Percentiles rank a stretch among this genome's conserved stretches.
Evolutionary conservation across 2,888 invertebrate genomes (phyloP).

Genomic region (Petrolisthes cinctipes): DNA sequence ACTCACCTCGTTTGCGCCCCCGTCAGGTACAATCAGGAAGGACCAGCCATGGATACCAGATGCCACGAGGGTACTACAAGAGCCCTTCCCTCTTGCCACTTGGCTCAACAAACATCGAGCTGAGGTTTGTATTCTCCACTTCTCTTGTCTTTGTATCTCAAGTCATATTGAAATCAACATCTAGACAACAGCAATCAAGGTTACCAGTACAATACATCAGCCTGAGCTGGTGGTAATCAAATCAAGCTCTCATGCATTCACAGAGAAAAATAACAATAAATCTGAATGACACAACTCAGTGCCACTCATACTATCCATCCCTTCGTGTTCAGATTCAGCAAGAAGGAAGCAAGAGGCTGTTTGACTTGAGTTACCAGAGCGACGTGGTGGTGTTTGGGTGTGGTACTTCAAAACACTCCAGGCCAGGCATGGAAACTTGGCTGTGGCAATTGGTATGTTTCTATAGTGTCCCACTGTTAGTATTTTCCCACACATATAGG

Average conservation of each 20-base stretch:
- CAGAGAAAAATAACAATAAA: too few relatives aligned
- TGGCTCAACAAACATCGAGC: slow-evolving; percentile 60
- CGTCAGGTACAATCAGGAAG: slow-evolving; percentile 50
- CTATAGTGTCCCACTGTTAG: too few relatives aligned
- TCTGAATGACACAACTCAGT: too few relatives aligned
- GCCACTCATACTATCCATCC: background rate
- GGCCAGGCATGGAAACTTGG: slow-evolving; percentile 53
- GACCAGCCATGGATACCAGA: slow-evolving; percentile 60
- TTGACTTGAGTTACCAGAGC: slow-evolving; percentile 63
- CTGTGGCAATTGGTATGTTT: slow-evolving; percentile 61
- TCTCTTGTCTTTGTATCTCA: too few relatives aligned
- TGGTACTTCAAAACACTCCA: slow-evolving; percentile 35
- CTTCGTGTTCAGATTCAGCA: slow-evolving; percentile 44
- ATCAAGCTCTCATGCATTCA: too few relatives aligned
- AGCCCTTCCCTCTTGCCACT: slow-evolving; percentile 59
- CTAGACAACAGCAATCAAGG: background rate
- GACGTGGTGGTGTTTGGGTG: slow-evolving; percentile 59
- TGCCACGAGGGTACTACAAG: slow-evolving; percentile 32
- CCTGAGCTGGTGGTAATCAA: too few relatives aligned
- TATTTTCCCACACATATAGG: too few relatives aligned
- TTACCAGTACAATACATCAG: too few relatives aligned
- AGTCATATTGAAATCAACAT: too few relatives aligned
- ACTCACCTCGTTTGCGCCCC: background rate
- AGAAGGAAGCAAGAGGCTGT: slow-evolving; percentile 60
- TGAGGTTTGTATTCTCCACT: slow-evolving; percentile 33